phyloP scores from a whole-genome alignment of 2,797 vertebrate species.

The Uromys caudimaculatus region DNA sequence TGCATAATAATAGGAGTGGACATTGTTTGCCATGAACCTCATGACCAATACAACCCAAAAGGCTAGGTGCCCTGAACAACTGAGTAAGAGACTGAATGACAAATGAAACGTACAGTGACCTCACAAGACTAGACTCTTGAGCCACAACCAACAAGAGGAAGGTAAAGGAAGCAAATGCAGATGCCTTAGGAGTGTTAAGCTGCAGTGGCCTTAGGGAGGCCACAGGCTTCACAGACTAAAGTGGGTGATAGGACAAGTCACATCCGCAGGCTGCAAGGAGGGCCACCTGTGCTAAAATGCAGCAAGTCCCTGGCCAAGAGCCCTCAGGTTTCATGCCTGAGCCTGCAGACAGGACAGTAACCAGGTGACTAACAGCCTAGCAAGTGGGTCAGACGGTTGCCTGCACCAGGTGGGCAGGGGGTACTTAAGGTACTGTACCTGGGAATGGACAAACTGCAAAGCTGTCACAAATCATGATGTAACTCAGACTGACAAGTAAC shows the following conservation, averaged over 20 bases:
- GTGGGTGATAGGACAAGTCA: background rate
- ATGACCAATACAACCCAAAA: background rate
- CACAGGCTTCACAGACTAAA: background rate
- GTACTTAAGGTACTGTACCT: background rate
- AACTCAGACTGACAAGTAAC: background rate
- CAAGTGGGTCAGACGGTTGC: background rate
- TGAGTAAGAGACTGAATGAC: background rate
- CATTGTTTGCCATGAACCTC: background rate
- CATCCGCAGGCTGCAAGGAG: background rate
- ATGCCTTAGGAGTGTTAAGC: background rate
- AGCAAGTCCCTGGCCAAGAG: background rate
- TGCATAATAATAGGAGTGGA: background rate
- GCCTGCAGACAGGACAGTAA: background rate
- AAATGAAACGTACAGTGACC: constrained; percentile 27
- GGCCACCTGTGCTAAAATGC: background rate
- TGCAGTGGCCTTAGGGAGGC: background rate
- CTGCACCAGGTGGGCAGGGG: background rate
- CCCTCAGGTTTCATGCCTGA: background rate
- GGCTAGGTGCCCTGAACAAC: background rate
- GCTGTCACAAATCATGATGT: background rate
- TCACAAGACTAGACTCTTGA: background rate
- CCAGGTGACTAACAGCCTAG: background rate
- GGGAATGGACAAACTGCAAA: background rate
- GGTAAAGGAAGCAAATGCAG: background rate
- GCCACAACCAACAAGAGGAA: constrained; percentile 37